A percentile compares a stretch with the other conserved stretches of the same genome.
phyloP scores from a whole-genome alignment of 2,888 invertebrate species.

The Sericinus montela region DNA sequence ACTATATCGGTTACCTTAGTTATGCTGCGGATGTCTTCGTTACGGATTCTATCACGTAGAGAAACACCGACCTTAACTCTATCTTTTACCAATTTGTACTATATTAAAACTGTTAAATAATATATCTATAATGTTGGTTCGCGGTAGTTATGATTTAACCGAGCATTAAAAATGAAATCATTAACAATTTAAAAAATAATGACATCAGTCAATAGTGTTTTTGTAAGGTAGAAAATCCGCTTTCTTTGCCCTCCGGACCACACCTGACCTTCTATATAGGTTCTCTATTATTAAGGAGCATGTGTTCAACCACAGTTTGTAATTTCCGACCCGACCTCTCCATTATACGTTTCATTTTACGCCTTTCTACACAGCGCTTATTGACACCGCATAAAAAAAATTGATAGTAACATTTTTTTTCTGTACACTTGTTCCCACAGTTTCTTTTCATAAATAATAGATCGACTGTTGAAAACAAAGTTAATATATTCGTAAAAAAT shows the following conservation, averaged over 20 bases:
- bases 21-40: no score
- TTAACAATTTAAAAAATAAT: no score
- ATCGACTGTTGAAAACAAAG: background rate
- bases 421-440: slow-evolving; percentile 16
- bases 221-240: slow-evolving; percentile 16
- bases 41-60: no score
- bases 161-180: no score
- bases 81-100: no score
- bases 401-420: slow-evolving; percentile 9
- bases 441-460: slow-evolving; percentile 3
- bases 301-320: slow-evolving; percentile 35
- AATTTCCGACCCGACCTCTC: slow-evolving; percentile 42
- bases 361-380: slow-evolving; percentile 27
- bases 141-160: no score
- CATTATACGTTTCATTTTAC: slow-evolving; percentile 39
- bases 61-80: no score
- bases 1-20: no score
- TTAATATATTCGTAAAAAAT: no score
- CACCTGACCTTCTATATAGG: slow-evolving; percentile 27
- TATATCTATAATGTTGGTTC: no score
- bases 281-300: slow-evolving; percentile 37
- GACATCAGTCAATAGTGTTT: no score
- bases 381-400: slow-evolving; percentile 20
- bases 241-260: slow-evolving; percentile 24
- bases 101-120: no score